Evolutionary conservation across 2,113 vertebrate species (phyloP), one percentile per base, ranked within the genome.

Genomic region (Ctenomys sociabilis): DNA sequence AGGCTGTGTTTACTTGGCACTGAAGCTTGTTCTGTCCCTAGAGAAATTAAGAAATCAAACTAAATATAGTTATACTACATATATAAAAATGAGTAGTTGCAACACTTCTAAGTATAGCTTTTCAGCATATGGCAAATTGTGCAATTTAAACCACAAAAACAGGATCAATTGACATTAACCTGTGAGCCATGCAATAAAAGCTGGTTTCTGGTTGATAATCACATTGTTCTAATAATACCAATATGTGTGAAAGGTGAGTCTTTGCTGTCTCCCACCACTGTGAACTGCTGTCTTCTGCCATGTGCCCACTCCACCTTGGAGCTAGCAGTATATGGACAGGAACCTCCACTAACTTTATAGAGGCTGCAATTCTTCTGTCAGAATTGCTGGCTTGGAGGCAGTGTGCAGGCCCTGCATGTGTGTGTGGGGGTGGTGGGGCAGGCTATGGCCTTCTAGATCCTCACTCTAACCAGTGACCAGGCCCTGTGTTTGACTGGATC

Each of bases 1-100:
- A 54, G 66, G n/a, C 78, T 37, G 52, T 30, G 3, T 68, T 63
- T 75, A 73, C 24, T 49, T 81, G 40, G 1, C 16, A 84, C 80
- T 75, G 88, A 88, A 94, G 9, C 24, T 26, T 94, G 0, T 11
- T 75, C 11, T 82, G 57, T 91, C 19, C 43, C 28, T 24, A 0
- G 10, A 72, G 82, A 90, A 88, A 90, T 13, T 92, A 70, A 68
- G 24, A 93, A 95, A 45, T 30, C 0, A 86, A 75, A 40, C 86
- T 75, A 14, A 75, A 30, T 45, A 5, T 30, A 45, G 70, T 73
- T 57, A 87, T 37, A 7, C 83, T 59, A 45, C 43, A 59, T 81
- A 73, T 35, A 0, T 68, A 86, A 93, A 87, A 80, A 85, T 49
- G 24, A 85, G 3, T 61, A 64, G 2, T 54, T 93, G 61, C 8